Percentiles rank a stretch among this genome's conserved stretches.
These are phyloP conservation scores for Myripristis murdjan DNA, from an alignment of 2,797 vertebrate genomes.

Conservation along the genomic window DNA sequence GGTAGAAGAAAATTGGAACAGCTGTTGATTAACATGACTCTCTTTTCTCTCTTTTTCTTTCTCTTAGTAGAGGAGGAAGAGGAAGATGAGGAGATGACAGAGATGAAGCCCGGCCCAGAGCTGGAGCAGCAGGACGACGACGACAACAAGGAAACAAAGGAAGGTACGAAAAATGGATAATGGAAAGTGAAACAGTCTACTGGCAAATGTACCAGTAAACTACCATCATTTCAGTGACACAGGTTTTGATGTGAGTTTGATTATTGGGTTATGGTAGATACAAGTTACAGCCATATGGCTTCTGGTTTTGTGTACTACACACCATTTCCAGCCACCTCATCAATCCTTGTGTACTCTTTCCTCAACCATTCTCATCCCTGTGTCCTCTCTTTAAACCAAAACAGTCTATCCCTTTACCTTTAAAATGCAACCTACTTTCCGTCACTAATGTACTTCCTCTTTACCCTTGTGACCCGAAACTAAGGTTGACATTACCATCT, in stretches of 20 bases:
- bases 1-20: constrained; percentile 78
- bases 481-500: too few relatives aligned
- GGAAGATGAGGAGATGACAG: constrained; percentile 94
- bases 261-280: too few relatives aligned
- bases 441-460: too few relatives aligned
- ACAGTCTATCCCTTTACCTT: too few relatives aligned
- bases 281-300: too few relatives aligned
- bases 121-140: constrained; percentile 92
- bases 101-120: constrained; percentile 89
- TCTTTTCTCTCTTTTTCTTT: constrained; percentile 49
- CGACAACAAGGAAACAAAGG: constrained; percentile 91
- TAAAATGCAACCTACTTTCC: too few relatives aligned
- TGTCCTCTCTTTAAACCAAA: too few relatives aligned
- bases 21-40: constrained; percentile 80
- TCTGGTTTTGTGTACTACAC: neutral
- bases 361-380: neutral
- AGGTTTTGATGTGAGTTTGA: too few relatives aligned
- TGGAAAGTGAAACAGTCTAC: neutral
- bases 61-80: constrained; percentile 90
- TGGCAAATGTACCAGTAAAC: neutral
- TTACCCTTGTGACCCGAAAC: too few relatives aligned
- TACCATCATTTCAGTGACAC: neutral
- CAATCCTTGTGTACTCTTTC: neutral
- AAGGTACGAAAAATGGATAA: constrained; percentile 80
- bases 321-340: too few relatives aligned